phyloP scores from a whole-genome alignment of 2,113 vertebrate genomes.

The Pagrus major region DNA sequence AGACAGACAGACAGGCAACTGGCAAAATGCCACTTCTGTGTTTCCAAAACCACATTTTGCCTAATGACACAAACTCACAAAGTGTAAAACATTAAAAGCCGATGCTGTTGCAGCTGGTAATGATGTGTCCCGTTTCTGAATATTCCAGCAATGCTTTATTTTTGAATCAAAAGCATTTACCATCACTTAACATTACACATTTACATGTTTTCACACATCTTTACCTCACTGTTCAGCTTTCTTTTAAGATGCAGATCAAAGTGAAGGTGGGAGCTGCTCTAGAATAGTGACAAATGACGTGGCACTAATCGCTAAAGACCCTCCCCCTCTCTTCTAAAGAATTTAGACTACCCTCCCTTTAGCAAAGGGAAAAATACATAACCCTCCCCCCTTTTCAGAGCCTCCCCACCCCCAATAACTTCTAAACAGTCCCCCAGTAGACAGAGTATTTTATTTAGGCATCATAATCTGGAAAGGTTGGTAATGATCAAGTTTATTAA shows the following conservation, averaged over 20 bases:
- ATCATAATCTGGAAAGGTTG: not conserved
- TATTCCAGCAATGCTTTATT: not conserved
- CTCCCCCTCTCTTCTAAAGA: not conserved
- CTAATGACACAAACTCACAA: too few species aligned
- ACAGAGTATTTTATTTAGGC: not conserved
- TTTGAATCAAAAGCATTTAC: not conserved
- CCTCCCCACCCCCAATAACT: not conserved
- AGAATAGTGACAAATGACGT: not conserved
- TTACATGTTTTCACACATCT: not conserved
- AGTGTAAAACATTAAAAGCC: not conserved
- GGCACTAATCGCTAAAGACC: not conserved
- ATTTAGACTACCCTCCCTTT: not conserved
- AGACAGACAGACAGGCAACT: too few species aligned
- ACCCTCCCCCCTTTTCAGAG: not conserved
- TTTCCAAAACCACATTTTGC: too few species aligned
- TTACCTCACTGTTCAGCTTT: not conserved
- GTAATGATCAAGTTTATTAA: not conserved
- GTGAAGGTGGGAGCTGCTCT: not conserved
- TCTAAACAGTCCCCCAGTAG: not conserved
- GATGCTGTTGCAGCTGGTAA: too few species aligned
- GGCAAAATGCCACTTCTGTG: too few species aligned
- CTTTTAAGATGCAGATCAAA: not conserved
- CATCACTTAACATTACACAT: not conserved
- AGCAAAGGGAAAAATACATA: not conserved
- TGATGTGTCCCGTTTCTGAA: not conserved